A percentile compares a stretch with the other conserved stretches of the same genome.
These are phyloP conservation scores for Homalodisca vitripennis DNA, from an alignment of 1,140 invertebrate genomes.

Conservation along the genomic window DNA sequence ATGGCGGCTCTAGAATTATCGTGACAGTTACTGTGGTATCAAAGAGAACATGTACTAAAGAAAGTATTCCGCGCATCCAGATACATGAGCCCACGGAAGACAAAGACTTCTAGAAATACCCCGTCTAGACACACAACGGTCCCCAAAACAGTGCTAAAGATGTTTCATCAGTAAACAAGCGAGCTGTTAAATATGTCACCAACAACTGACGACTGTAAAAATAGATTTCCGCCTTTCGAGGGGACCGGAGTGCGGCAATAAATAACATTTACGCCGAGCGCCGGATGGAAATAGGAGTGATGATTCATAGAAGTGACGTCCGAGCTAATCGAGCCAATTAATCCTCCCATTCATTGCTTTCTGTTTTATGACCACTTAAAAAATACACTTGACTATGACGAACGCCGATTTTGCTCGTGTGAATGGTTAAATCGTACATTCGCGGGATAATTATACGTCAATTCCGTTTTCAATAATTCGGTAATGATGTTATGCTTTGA, in stretches of 20 bases:
- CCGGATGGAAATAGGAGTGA: not conserved
- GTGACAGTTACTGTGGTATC: too few species aligned
- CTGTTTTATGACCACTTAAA: not conserved
- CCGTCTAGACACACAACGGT: slow-evolving; percentile 10
- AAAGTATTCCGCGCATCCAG: too few species aligned
- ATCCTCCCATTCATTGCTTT: slow-evolving; percentile 11
- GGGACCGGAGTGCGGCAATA: not conserved
- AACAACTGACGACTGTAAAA: slow-evolving; percentile 2
- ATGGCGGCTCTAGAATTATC: too few species aligned
- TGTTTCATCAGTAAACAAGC: slow-evolving; percentile 14
- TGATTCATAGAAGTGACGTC: slow-evolving; percentile 5
- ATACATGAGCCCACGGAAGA: too few species aligned
- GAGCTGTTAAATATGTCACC: slow-evolving; percentile 25
- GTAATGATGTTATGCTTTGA: too few species aligned
- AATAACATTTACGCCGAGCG: not conserved
- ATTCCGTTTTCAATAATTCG: too few species aligned
- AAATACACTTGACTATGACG: not conserved
- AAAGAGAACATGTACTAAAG: too few species aligned
- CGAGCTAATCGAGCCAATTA: not conserved
- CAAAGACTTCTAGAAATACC: slow-evolving; percentile 9
- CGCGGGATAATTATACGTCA: too few species aligned
- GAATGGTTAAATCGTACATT: too few species aligned
- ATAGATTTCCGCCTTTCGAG: slow-evolving; percentile 1
- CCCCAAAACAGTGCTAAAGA: not conserved
- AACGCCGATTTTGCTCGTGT: not conserved